Base-by-base conservation (phyloP, 2,888 invertebrate species). In the Diaphora mendica region DNA sequence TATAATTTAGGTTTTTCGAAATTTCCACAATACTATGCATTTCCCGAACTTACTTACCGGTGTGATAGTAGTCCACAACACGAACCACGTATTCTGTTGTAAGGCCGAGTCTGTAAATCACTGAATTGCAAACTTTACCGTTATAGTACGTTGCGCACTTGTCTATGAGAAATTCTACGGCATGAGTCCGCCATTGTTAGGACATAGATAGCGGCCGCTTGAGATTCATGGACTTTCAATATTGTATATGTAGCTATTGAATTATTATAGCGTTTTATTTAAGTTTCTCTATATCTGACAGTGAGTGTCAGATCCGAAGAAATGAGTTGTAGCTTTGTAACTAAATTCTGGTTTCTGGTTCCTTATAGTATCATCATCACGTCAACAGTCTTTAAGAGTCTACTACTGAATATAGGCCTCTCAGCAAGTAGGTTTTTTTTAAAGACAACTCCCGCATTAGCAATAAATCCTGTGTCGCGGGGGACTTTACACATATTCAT, bases 51-150 rank as follows among this genome's bases (percentile, higher is more conserved):
- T 75, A 70, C 75, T 26, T 13, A 68, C 39, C 85, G 88, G 91
- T 91, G 90, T 91, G 79, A 91, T 74, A 77, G 69, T 55, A 81
- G 69, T 72, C 84, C 84, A 72, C 64, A 70, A 78, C 81, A 82
- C 85, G 77, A 82, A 86, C 85, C 91, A 91, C 91, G 91, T 91
- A 92, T 91, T 90, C 91, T 90, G 91, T 90, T 90, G 88, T 88
- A 86, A 88, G 86, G 83, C 86, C 80, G 85, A 89, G 88, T 86
- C 91, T 91, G 92, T 94, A 94, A 94, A 94, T 95, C 94, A 94
- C 91, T 91, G 92, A 93, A 94, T 92, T 90, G 92, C 93, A 89
- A 90, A 89, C 90, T 86, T 85, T 88, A 91, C 95, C 94, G 94
- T 94, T 94, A 94, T 77, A 77, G 84, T 88, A 90, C 90, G 88